Evolutionary conservation across 2,888 invertebrate genomes (phyloP), one percentile per base, ranked within the genome.

Genomic region (Lepas anatifera): DNA sequence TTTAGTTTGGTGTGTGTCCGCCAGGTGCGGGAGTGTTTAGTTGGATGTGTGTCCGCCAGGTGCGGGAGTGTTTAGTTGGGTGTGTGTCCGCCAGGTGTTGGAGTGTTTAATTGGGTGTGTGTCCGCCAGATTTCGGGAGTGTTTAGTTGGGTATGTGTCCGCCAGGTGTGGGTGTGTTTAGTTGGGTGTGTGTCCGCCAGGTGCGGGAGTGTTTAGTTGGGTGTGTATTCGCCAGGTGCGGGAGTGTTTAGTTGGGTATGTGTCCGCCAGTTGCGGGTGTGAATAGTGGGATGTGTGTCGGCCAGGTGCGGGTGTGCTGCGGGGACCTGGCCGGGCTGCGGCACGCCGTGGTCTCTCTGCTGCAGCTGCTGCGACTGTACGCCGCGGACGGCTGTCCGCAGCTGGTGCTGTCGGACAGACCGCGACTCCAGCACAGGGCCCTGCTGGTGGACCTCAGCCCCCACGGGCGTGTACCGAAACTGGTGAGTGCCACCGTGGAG

Each of bases 371-470:
- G 72, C 71, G n/a, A 27, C 68, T 29, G 35, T 71, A 46, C 71
- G 69, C 27, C 73, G n/a, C 78, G 81, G 50, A 50, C 25, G 63
- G 43, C 29, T 69, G 70, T 25, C 72, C 72, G 58, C 70, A 71
- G 18, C 78, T 83, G 64, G 77, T 83, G 43, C 84, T 86, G 71
- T 83, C 84, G 73, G 87, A 87, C 75, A 82, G 82, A 75, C 86
- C 86, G 2, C 80, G 82, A 69, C 79, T 85, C 50, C 78, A 80
- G 41, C 83, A 84, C 74, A 79, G 87, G 72, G 86, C 84, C 8
- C 81, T 86, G 67, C 78, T 85, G 58, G 77, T 86, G 72, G 87
- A 87, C 75, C 81, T 84, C 74, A 83, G 80, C 75, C 84, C 79
- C 75, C 83, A 83, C 74, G 85, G 85, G 48, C 80, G 85, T 67